These are phyloP conservation scores for Drosophila antonietae DNA, from an alignment of 2,888 invertebrate species.

Conservation along the genomic window DNA sequence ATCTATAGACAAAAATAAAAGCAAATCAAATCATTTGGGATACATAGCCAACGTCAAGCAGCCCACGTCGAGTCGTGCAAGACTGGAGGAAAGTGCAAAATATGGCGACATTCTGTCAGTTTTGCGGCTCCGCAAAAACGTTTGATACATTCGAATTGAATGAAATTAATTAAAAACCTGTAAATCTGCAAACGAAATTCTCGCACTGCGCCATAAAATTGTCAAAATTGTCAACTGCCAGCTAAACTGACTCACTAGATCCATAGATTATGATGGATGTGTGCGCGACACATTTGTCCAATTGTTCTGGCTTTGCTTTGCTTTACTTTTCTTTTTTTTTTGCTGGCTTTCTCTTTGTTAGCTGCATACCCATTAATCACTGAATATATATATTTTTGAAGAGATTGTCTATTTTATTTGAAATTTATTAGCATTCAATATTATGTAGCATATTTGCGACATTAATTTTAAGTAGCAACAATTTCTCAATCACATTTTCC, in stretches of 20 bases:
- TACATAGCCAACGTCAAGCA: conserved; percentile 35
- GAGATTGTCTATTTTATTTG: conserved; percentile 44
- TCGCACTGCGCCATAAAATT: conserved; percentile 58
- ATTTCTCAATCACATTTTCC: conserved; percentile 21
- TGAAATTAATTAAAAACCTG: conserved; percentile 78
- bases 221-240: conserved; percentile 30
- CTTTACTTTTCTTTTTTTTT: no score
- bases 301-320: conserved; percentile 48
- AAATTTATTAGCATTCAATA: conserved; percentile 69
- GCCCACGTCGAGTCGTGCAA: conserved; percentile 40
- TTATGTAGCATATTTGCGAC: conserved; percentile 49
- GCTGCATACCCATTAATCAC: conserved; percentile 63
- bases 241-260: conserved; percentile 18
- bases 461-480: conserved; percentile 37
- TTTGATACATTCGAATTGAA: conserved; percentile 67
- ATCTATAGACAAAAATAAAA: conserved; percentile 8
- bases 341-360: conserved; percentile 45
- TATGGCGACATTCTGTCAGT: conserved; percentile 46
- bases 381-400: conserved; percentile 8
- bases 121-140: conserved; percentile 12
- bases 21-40: conserved; percentile 33
- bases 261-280: conserved; percentile 69
- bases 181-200: conserved; percentile 60
- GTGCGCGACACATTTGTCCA: conserved; percentile 62
- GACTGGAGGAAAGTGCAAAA: conserved; percentile 38